Evolutionary conservation across 2,888 invertebrate species (phyloP), one percentile per base, ranked within the genome.

Genomic region (Sarcophaga variegata): DNA sequence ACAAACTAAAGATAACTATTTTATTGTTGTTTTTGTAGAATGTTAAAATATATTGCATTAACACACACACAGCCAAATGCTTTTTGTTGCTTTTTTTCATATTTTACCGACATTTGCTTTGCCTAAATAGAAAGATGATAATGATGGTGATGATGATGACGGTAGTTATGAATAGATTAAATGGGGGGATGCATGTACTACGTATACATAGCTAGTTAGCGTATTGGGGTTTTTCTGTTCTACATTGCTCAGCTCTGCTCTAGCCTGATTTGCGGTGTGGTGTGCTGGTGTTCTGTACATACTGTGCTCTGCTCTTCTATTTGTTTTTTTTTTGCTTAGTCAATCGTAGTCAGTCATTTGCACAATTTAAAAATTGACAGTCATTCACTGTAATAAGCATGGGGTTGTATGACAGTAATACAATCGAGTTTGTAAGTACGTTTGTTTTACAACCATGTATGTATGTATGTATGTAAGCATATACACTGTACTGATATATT

Each of bases 341-440:
- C 60, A 74, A 75, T 59, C 62, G n/a, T 80, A 59, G 60, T 37
- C 37, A 37, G 37, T 78, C 69, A 74, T 70, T 69, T 69, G 25
- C 66, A 84, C 76, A 77, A 60, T 78, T 78, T 82, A 59, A 64
- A 85, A 69, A 83, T 83, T 80, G 83, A 83, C 76, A 83, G 76
- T 85, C 75, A 85, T 82, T 75, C 81, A 75, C 54, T 11, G 67
- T 81, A 86, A 83, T 83, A 83, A 83, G 74, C 37, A 17, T 59
- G 17, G 25, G 69, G 69, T 47, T n/a, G n/a, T 14, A n/a, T 59
- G 14, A 17, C 59, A 59, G 59, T 37, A 37, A 37, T 37, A 37
- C 10, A 37, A 37, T 37, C 2, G 59, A 45, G 49, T 66, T 11
- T n/a, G 27, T 14, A 60, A 67, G 49, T 49, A 60, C 25, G 49